Evolutionary conservation across 2,113 vertebrate genomes (phyloP).

Genomic region (Serinus canaria): DNA sequence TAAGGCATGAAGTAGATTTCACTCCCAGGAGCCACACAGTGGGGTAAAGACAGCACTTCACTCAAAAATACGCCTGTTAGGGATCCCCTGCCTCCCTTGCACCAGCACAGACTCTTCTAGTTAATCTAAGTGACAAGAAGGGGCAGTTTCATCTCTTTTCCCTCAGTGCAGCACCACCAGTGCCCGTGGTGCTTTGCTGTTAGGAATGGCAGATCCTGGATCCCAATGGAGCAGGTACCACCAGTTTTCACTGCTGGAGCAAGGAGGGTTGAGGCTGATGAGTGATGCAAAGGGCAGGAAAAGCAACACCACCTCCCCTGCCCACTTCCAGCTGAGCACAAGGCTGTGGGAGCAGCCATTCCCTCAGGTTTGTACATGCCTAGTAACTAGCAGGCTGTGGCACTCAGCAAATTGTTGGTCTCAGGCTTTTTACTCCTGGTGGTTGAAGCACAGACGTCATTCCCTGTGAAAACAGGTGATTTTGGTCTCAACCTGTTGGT

Average conservation of each 20-base stretch:
- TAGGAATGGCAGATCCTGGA: rapidly evolving
- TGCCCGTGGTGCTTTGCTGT: rapidly evolving
- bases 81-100: not conserved
- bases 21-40: rapidly evolving
- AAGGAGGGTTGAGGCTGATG: not conserved
- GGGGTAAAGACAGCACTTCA: not conserved
- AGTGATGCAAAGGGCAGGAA: rapidly evolving
- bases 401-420: not conserved
- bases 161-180: not conserved
- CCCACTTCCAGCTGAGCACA: not conserved
- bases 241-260: rapidly evolving
- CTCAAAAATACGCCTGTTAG: rapidly evolving
- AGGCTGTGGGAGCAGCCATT: not conserved
- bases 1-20: not conserved
- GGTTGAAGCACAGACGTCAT: not conserved
- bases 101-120: not conserved
- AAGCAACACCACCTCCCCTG: not conserved
- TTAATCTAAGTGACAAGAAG: not conserved
- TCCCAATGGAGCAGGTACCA: rapidly evolving
- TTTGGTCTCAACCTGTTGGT: slow-evolving; percentile 12
- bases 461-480: not conserved
- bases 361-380: slow-evolving; percentile 40
- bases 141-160: rapidly evolving
- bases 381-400: not conserved
- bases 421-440: not conserved